These are phyloP conservation scores for Gymnopithys bicolor DNA, from an alignment of 2,797 vertebrate species.

Conservation along the genomic window DNA sequence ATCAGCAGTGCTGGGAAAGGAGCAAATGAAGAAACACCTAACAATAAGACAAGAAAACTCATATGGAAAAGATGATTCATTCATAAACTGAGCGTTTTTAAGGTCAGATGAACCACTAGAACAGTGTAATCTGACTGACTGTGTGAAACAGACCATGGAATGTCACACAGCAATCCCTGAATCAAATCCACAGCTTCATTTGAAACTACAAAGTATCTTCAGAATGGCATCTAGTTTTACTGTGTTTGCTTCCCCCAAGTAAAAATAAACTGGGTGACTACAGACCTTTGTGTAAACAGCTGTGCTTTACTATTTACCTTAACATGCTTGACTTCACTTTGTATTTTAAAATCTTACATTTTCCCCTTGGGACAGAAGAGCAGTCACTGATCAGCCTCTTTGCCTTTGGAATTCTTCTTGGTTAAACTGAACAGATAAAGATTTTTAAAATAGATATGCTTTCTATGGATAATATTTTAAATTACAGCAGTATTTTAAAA, in stretches of 20 bases:
- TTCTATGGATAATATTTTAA: not conserved
- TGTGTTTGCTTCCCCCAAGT: not conserved
- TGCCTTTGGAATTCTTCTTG: not conserved
- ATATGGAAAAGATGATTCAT: not conserved
- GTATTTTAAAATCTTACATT: not conserved
- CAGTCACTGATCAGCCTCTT: not conserved
- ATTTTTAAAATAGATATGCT: not conserved
- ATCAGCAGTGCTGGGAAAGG: not conserved
- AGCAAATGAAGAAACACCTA: constrained; percentile 14
- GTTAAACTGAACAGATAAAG: not conserved
- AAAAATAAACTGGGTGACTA: not conserved
- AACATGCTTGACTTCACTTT: not conserved
- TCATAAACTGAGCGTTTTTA: not conserved
- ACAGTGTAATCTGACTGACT: not conserved
- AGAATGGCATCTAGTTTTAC: not conserved
- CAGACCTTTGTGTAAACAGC: not conserved
- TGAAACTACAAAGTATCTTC: not conserved
- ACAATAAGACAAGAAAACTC: not conserved
- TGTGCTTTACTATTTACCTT: not conserved
- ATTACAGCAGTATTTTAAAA: not conserved
- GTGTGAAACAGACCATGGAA: not conserved
- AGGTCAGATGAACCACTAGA: not conserved
- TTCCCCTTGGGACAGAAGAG: not conserved
- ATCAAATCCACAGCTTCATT: not conserved
- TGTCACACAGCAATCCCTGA: not conserved